Base-by-base conservation (phyloP, 37 sponge, comb jelly and placozoan genomes). In the Axinella damicornis region DNA sequence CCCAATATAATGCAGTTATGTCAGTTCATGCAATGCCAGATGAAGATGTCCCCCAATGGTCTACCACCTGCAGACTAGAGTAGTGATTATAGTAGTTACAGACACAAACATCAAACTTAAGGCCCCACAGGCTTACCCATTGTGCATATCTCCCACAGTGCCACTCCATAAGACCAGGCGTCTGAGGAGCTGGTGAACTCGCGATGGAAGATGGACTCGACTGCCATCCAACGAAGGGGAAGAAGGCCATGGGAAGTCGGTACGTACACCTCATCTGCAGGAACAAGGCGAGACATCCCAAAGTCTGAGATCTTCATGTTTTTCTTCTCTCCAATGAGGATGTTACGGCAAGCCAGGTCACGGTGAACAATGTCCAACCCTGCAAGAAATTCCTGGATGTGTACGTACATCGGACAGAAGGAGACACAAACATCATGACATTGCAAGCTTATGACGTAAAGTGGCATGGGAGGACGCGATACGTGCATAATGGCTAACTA, bases 321-420 rank as follows among this genome's bases (percentile, higher is more conserved):
- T 39, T 92, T 92, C 27, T 77, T 67, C 46, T 88, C 93, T 60
- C 93, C 93, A 17, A 92, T 82, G 22, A 92, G 81, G n/a, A 92
- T 66, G 64, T 92, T 92, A 13, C 93, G 84, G 64, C 93, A 88
- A 69, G 93, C 93, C 19, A 92, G 74, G 60, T 92, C 93, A n/a
- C 93, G 78, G 74, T 92, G 93, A 46, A 92, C 77, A 27, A 92
- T 85, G 13, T 65, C 71, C 31, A 88, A 78, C 63, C 85, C 68
- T 14, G 89, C 36, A 2, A 92, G 62, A 18, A 71, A 87, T 64
- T 88, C 89, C 93, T 92, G 59, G 4, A 61, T 14, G 11, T 22
- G n/a, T 14, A 46, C 9, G 46, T 46, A 9, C 9, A 9, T 9
- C 46, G 9, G 46, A 46, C 6, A 46, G 46, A 46, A 9, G 46